phyloP scores from a whole-genome alignment of 2,797 vertebrate genomes.

The Xenentodon cancila region DNA sequence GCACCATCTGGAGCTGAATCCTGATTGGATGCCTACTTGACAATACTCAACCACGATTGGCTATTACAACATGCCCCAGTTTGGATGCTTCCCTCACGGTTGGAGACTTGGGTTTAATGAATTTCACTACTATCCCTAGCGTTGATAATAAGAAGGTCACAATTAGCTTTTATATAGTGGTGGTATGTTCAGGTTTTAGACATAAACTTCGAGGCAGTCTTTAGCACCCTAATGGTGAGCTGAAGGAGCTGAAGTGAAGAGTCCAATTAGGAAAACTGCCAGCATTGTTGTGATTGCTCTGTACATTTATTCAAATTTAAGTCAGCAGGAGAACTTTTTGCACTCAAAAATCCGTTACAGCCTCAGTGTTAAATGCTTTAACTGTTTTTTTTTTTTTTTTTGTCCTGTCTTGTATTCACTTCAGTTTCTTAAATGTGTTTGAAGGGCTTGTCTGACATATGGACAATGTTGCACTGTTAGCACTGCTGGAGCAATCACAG shows the following conservation, averaged over 20 bases:
- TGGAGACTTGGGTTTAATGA: constrained; percentile 70
- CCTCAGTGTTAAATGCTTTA: constrained; percentile 9
- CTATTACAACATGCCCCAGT: constrained; percentile 58
- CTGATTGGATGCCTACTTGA: constrained; percentile 58
- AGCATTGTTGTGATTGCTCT: constrained; percentile 17
- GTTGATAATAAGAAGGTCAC: constrained; percentile 65
- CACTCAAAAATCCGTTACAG: constrained; percentile 1
- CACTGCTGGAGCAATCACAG: constrained; percentile 8
- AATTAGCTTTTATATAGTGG: constrained; percentile 62
- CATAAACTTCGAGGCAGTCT: constrained; percentile 23
- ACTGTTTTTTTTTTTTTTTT: not conserved
- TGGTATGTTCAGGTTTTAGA: constrained; percentile 48
- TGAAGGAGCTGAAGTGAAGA: constrained; percentile 31
- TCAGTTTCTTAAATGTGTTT: constrained; percentile 20
- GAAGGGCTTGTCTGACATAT: constrained; percentile 25
- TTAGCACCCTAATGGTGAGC: constrained; percentile 32
- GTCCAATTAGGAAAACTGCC: constrained; percentile 34
- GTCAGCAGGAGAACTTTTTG: constrained; percentile 1
- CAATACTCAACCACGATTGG: constrained; percentile 56
- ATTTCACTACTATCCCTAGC: constrained; percentile 59
- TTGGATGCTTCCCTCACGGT: constrained; percentile 60
- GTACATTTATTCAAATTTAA: constrained; percentile 32
- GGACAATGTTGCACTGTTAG: constrained; percentile 23
- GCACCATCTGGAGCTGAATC: constrained; percentile 44
- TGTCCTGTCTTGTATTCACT: constrained; percentile 16